Percentiles rank a stretch among this genome's conserved stretches.
Conservation (phyloP, 2,113 vertebrate genomes). For the Otolemur garnettii region DNA sequence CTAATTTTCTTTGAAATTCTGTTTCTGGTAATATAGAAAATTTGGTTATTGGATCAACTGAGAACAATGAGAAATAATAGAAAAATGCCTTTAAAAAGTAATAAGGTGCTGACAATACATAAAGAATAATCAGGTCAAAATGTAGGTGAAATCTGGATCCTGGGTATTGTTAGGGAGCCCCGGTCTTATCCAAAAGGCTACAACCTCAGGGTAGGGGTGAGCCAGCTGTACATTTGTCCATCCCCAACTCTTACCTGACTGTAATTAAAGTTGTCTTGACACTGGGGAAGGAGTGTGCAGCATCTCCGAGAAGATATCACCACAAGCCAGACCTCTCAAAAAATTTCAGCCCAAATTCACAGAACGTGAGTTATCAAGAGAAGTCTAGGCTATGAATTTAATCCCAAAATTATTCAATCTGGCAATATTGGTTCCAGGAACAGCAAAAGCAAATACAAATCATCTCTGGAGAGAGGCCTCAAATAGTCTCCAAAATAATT, state of each 20-base stretch:
- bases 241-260: no score
- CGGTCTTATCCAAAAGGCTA: background rate
- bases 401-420: background rate
- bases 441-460: constrained; percentile 16
- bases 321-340: background rate
- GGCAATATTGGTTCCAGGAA: background rate
- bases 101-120: background rate
- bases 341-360: constrained; percentile 9
- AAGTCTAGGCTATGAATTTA: background rate
- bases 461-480: background rate
- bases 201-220: background rate
- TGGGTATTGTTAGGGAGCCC: background rate
- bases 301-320: background rate
- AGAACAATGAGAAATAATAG: background rate
- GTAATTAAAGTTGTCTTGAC: background rate
- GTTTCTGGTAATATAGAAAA: constrained; percentile 3
- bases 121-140: background rate
- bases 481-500: constrained; percentile 19
- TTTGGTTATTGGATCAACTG: background rate
- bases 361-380: background rate
- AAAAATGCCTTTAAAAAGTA: background rate
- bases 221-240: background rate
- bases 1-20: constrained; percentile 5
- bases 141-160: background rate
- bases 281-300: background rate